Conservation (phyloP, 2,113 vertebrate species). For the Penelope pileata region DNA sequence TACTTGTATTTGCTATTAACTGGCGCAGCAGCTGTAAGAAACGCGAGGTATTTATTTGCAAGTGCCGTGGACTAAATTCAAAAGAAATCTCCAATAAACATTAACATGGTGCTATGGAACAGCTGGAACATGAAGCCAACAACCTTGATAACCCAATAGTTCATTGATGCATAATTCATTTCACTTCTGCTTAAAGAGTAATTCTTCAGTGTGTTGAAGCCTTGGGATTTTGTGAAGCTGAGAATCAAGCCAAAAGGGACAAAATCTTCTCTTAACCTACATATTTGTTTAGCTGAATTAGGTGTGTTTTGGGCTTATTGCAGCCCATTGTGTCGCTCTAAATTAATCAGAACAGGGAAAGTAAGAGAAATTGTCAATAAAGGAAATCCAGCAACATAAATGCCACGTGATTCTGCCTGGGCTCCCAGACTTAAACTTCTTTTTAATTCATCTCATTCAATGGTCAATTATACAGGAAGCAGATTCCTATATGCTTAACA, state of each 20-base stretch:
- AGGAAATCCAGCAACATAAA: not conserved
- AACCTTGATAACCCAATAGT: slow-evolving; percentile 61
- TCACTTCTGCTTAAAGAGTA: slow-evolving; percentile 25
- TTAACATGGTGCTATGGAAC: slow-evolving; percentile 37
- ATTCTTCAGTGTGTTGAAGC: not conserved
- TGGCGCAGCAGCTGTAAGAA: slow-evolving; percentile 23
- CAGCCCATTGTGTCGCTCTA: not conserved
- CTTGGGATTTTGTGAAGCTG: not conserved
- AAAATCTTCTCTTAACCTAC: not conserved
- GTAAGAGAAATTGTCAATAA: not conserved
- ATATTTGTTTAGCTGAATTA: not conserved
- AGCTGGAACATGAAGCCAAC: slow-evolving; percentile 49
- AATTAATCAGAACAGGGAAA: not conserved
- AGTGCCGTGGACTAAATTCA: slow-evolving; percentile 6
- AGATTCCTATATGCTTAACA: not conserved
- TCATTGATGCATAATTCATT: slow-evolving; percentile 32
- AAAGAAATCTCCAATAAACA: slow-evolving; percentile 18
- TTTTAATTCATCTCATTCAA: not conserved
- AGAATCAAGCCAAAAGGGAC: not conserved
- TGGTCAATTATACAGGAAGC: not conserved
- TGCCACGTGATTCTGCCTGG: not conserved
- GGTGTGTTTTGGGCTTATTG: not conserved
- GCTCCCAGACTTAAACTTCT: not conserved
- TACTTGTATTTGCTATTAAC: slow-evolving; percentile 32
- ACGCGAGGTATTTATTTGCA: not conserved